Conservation (phyloP, 2,113 vertebrate species). For the Chaenocephalus aceratus region DNA sequence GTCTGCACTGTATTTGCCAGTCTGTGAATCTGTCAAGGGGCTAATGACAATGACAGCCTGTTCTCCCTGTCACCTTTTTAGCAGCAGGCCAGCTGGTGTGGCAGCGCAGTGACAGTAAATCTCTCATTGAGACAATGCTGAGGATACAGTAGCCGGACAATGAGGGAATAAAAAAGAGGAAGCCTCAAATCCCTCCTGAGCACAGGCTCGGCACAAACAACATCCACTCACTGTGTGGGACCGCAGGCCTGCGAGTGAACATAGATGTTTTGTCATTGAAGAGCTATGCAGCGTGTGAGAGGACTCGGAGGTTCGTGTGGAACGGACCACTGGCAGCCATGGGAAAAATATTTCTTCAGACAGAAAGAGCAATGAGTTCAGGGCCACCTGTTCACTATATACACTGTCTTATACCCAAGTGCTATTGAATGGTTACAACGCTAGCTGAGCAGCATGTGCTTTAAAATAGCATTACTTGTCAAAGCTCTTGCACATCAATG, state of each 20-base stretch:
- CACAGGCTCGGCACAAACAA: conserved; percentile 78
- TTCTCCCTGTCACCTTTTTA: conserved; percentile 82
- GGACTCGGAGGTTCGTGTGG: conserved; percentile 7
- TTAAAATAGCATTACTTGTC: neutral
- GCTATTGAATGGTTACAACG: conserved; percentile 22
- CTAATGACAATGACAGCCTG: conserved; percentile 82
- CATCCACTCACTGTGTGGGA: conserved; percentile 48
- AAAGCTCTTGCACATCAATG: neutral
- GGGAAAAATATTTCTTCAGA: conserved; percentile 46
- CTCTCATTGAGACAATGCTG: conserved; percentile 86
- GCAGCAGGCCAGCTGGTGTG: conserved; percentile 69
- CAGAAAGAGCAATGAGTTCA: conserved; percentile 45
- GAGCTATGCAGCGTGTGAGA: conserved; percentile 51
- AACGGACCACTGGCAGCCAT: conserved; percentile 21
- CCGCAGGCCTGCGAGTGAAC: conserved; percentile 11
- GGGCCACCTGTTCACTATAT: conserved; percentile 31
- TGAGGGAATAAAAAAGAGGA: conserved; percentile 87
- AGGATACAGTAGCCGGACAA: conserved; percentile 87
- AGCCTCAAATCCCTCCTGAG: conserved; percentile 80
- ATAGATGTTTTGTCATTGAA: conserved; percentile 37
- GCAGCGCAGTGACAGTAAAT: conserved; percentile 81
- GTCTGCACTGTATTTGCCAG: conserved; percentile 9
- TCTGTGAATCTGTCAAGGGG: conserved; percentile 50
- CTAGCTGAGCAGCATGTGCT: conserved; percentile 32
- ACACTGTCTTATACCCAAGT: neutral